Conservation (phyloP, 2,888 invertebrate species). For the Synergus itoensis region DNA sequence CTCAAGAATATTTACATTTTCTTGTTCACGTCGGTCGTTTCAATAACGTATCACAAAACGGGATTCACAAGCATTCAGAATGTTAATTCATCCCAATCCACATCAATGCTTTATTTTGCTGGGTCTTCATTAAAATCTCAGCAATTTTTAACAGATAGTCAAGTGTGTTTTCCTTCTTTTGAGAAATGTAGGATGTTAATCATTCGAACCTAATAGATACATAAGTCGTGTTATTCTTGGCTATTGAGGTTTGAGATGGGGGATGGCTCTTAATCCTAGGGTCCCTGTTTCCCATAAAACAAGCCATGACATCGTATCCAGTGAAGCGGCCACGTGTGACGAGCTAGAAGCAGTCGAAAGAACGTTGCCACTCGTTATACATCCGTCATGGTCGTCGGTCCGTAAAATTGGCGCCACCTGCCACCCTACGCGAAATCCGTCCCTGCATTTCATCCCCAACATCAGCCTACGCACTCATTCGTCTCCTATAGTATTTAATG, state of each 20-base stretch:
- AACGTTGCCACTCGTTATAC: conserved; percentile 66
- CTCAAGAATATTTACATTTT: too few relatives aligned
- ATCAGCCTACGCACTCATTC: conserved; percentile 61
- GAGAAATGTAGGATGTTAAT: too few relatives aligned
- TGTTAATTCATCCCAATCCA: too few relatives aligned
- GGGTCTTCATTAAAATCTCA: too few relatives aligned
- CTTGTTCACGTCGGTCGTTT: too few relatives aligned
- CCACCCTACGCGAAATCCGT: conserved; percentile 68
- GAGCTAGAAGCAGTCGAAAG: conserved; percentile 55
- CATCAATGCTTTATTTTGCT: too few relatives aligned
- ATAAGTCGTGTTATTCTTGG: neutral
- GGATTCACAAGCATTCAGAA: too few relatives aligned
- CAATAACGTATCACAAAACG: too few relatives aligned
- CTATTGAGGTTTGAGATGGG: neutral
- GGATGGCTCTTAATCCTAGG: conserved; percentile 49
- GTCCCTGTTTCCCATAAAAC: conserved; percentile 72
- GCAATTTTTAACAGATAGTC: too few relatives aligned
- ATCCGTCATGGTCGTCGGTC: conserved; percentile 77
- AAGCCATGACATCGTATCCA: conserved; percentile 75
- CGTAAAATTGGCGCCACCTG: conserved; percentile 78
- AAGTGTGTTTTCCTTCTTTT: too few relatives aligned
- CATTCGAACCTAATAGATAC: neutral
- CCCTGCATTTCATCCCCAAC: conserved; percentile 49
- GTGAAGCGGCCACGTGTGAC: conserved; percentile 70
- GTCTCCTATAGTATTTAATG: conserved; percentile 69